Evolutionary conservation across 2,888 invertebrate species (phyloP).

Genomic region (Spialia ferax): DNA sequence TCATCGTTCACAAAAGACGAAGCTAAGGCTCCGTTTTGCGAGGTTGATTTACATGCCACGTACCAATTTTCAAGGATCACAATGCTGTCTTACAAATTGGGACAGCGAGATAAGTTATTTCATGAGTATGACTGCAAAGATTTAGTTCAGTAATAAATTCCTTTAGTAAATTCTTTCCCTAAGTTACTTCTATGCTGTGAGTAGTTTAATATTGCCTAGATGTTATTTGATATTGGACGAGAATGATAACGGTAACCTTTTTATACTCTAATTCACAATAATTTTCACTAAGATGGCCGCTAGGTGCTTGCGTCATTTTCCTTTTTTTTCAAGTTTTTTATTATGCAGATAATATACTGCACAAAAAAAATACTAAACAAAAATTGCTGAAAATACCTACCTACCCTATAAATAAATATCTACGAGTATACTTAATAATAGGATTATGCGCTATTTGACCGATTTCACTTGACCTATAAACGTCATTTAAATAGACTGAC

Average conservation of each 20-base stretch:
- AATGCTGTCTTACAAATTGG: slow-evolving; percentile 26
- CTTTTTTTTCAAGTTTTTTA: too few species aligned
- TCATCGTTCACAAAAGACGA: slow-evolving; percentile 34
- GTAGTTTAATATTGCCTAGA: too few species aligned
- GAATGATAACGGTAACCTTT: too few species aligned
- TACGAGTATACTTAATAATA: neutral
- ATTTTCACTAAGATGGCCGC: too few species aligned
- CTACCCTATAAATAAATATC: too few species aligned
- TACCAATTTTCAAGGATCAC: slow-evolving; percentile 32
- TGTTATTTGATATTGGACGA: too few species aligned
- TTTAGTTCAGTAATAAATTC: neutral
- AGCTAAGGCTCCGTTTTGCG: slow-evolving; percentile 28
- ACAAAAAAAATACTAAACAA: neutral
- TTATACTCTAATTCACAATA: too few species aligned
- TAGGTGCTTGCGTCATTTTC: too few species aligned
- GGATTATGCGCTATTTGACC: neutral
- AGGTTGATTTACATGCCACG: slow-evolving; percentile 37
- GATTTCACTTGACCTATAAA: slow-evolving; percentile 7
- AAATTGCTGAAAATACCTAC: too few species aligned
- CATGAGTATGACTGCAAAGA: neutral
- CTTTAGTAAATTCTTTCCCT: too few species aligned
- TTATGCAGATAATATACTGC: neutral
- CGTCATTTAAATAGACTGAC: neutral
- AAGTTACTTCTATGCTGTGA: too few species aligned
- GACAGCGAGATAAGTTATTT: slow-evolving; percentile 8